Evolutionary conservation across 2,888 invertebrate genomes (phyloP).

Genomic region (Leptinotarsa haldemani): DNA sequence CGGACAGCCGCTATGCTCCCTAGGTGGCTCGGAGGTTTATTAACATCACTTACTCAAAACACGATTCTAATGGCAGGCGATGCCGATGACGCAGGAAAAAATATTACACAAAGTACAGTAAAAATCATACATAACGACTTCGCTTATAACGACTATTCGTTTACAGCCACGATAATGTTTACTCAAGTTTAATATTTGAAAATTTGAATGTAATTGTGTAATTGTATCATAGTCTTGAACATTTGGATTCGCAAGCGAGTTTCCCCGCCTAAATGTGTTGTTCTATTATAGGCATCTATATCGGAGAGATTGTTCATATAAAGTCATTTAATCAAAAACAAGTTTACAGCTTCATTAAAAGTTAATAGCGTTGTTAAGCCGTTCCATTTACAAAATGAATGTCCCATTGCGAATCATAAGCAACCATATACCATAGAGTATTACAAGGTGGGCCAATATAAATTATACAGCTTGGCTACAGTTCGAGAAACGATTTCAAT

Average conservation of each 20-base stretch:
- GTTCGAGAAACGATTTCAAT: too few species aligned
- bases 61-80: too few species aligned
- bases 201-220: neutral
- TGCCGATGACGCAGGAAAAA: too few species aligned
- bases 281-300: neutral
- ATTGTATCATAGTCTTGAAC: neutral
- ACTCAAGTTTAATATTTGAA: too few species aligned
- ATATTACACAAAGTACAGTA: too few species aligned
- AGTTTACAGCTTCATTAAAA: slow-evolving; percentile 20
- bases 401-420: slow-evolving; percentile 25
- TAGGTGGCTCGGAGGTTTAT: too few species aligned
- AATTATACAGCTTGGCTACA: neutral
- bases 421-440: neutral
- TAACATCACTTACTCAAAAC: too few species aligned
- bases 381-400: slow-evolving; percentile 32
- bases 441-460: neutral
- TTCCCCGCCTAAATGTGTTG: neutral
- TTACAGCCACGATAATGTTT: too few species aligned
- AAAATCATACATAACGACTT: too few species aligned
- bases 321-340: slow-evolving; percentile 27
- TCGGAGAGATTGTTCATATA: slow-evolving; percentile 11
- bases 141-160: too few species aligned
- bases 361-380: slow-evolving; percentile 28
- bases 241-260: neutral
- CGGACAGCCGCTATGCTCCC: too few species aligned